Base-by-base conservation (phyloP, 2,888 invertebrate species). In the Autographa gamma region DNA sequence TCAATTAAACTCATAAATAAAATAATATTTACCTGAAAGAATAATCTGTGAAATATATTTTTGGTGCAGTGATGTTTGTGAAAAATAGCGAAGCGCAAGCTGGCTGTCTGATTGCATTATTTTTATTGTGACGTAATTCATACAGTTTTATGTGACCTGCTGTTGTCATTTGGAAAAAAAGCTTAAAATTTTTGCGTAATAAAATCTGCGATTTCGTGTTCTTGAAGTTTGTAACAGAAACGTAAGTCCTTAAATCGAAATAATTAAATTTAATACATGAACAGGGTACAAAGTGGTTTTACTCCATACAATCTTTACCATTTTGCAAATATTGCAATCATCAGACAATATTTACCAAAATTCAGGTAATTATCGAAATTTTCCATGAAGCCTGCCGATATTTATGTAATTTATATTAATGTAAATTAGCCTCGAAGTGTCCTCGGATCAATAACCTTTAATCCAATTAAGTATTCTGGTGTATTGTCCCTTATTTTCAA, bases 381-480 rank as follows among this genome's bases (percentile, higher is more conserved):
- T 25, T 11, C 41, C 8, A 41, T 2, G 16, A n/a, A n/a, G 60
- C 5, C 34, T 9, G 0, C 32, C 32, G 16, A 68, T 43, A 60
- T 64, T 48, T 56, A n/a, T 58, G 66, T 25, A 25, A 25, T 25
- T 32, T 18, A 62, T 58, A 62, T 43, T 60, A 60, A 71, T 41
- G 34, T 54, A 54, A 73, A 73, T 68, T 68, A 38, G n/a, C 48
- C 9, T 32, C 54, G 3, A 34, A 66, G 71, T 71, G 74, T 60
- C 25, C 9, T 16, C 38, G 70, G 73, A 76, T 82, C 80, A 72
- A 82, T 80, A 68, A 74, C 66, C 77, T 81, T 79, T 87, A 89
- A 89, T 91, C 81, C 83, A 89, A 88, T 90, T 89, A 89, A 81
- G 81, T 79, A 86, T 86, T 85, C 83, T 87, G 82, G 83, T 85